Evolutionary conservation across 2,797 vertebrate genomes (phyloP), one percentile per base, ranked within the genome.

Genomic region (Thripadectes ignobilis): DNA sequence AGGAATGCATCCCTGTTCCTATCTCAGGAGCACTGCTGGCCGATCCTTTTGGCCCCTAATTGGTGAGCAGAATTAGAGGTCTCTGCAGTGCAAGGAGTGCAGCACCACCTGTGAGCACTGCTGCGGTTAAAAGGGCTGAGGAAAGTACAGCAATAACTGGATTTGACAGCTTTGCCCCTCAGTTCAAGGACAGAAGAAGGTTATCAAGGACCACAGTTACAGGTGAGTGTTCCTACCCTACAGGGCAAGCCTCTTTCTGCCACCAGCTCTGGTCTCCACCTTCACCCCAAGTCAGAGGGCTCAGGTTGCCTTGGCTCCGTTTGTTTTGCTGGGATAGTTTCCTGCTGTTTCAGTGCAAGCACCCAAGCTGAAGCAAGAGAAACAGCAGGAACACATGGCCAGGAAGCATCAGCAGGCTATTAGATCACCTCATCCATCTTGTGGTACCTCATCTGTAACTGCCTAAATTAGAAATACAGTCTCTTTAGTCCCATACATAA

Each of bases 371-470:
- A 91, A 95, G 89, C 65, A 89, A 71, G 72, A 91, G 61, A 85
- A 94, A 83, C 68, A 88, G 85, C 89, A 95, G 78, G 81, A 94
- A 80, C 72, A 94, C 75, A 32, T 59, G 75, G 88, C 51, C 82
- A 94, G 91, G 88, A 95, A 91, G 73, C 54, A 95, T 94, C 73
- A 94, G 76, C 66, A 93, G 82, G 92, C 94, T 91, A 54, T 91
- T 88, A 95, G 72, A 92, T 89, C 94, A 94, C 93, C 89, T 95
- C 89, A 96, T 94, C 89, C 82, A 93, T 94, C 94, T 94, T 91
- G 69, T 58, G 46, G 61, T 93, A 94, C 93, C 85, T 95, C 94
- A 91, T 95, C 93, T 95, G 91, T 93, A 95, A 92, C 88, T 75
- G 83, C 80, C 84, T 89, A 62, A 91, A 92, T 93, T 91, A 91